Evolutionary conservation across 1,140 invertebrate species (phyloP).

Genomic region (Stegodyphus mimosarum): DNA sequence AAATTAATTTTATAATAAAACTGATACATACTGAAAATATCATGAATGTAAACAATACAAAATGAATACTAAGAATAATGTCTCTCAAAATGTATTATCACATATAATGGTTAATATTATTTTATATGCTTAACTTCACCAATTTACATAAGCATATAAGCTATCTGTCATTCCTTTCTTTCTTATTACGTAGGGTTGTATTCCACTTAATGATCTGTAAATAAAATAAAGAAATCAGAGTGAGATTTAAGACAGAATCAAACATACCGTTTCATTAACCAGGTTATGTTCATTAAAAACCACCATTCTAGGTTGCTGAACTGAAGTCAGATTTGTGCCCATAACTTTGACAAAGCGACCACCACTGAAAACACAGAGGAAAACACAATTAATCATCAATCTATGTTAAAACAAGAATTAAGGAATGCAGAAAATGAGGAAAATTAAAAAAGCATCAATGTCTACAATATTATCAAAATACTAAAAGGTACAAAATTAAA

Average conservation of each 20-base stretch:
- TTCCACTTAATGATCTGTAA: neutral
- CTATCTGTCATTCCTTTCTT: neutral
- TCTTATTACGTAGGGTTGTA: neutral
- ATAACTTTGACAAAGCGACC: conserved; percentile 93
- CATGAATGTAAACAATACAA: too few species aligned
- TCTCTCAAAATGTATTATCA: too few species aligned
- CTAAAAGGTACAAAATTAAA: too few species aligned
- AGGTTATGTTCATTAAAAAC: conserved; percentile 74
- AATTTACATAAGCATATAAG: too few species aligned
- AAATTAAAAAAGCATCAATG: too few species aligned
- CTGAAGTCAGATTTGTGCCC: conserved; percentile 89
- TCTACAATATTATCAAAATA: too few species aligned
- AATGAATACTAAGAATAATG: too few species aligned
- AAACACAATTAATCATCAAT: neutral
- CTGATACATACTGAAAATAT: too few species aligned
- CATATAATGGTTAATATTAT: too few species aligned
- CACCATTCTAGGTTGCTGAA: conserved; percentile 90
- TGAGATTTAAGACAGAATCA: neutral
- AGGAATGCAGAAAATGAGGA: too few species aligned
- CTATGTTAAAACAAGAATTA: neutral
- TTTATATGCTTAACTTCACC: too few species aligned
- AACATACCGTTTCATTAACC: conserved; percentile 78
- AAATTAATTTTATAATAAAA: too few species aligned
- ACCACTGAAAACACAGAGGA: conserved; percentile 76
- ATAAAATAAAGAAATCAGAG: neutral